phyloP scores from a whole-genome alignment of 2,888 invertebrate genomes.

The Aleiodes leptofemur region DNA sequence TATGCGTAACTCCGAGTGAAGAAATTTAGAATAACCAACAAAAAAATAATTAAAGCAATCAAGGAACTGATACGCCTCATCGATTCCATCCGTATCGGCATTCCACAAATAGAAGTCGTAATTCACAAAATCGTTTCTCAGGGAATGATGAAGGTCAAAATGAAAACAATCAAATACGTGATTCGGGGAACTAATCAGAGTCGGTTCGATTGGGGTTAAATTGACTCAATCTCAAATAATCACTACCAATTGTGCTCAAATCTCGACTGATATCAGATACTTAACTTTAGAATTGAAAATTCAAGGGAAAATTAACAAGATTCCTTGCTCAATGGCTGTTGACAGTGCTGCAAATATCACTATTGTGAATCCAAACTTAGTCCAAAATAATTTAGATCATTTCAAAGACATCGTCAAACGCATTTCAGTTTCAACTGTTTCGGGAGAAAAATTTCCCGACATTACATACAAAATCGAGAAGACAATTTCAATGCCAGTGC shows the following conservation, averaged over 20 bases:
- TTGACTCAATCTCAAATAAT: background rate
- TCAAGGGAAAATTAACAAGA: background rate
- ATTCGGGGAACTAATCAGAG: background rate
- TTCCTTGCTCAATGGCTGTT: background rate
- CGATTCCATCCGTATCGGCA: background rate
- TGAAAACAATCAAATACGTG: background rate
- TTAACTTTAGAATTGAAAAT: background rate
- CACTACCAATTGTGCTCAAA: background rate
- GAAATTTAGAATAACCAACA: background rate
- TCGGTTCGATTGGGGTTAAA: background rate
- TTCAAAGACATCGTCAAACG: background rate
- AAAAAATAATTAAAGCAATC: background rate
- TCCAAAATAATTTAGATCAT: background rate
- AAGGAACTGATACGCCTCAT: background rate
- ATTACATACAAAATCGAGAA: slow-evolving; percentile 6
- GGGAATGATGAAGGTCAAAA: background rate
- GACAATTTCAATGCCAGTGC: background rate
- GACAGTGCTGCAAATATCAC: background rate
- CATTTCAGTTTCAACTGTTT: background rate
- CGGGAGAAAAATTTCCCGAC: background rate
- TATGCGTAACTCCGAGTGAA: background rate
- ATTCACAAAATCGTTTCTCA: background rate
- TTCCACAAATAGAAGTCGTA: background rate
- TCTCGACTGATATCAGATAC: background rate
- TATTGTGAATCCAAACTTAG: background rate